Evolutionary conservation across 2,113 vertebrate species (phyloP).

Genomic region (Loxodonta africana): DNA sequence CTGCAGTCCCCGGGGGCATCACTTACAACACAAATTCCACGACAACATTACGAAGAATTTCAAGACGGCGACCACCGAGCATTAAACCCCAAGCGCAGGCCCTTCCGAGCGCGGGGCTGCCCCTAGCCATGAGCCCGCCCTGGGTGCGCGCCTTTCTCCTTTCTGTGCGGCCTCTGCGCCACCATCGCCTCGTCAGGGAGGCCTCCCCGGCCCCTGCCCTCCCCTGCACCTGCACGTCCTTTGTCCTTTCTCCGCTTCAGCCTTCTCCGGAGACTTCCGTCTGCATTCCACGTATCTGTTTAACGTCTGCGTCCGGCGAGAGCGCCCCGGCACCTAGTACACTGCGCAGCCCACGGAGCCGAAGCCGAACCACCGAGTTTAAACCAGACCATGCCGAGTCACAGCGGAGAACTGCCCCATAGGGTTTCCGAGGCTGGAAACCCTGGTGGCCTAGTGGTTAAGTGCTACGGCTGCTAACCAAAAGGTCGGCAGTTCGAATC

Average conservation of each 20-base stretch:
- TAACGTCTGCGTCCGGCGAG: neutral
- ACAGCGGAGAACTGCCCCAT: too few relatives aligned
- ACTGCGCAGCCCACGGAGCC: fast-evolving
- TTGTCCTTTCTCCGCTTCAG: too few relatives aligned
- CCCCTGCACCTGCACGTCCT: neutral
- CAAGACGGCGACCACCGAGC: neutral
- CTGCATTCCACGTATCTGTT: fast-evolving
- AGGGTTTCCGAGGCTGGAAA: too few relatives aligned
- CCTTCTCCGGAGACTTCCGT: neutral
- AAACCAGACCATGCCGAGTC: too few relatives aligned
- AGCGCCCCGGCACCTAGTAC: neutral
- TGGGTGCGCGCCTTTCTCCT: too few relatives aligned
- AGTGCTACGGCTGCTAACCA: too few relatives aligned
- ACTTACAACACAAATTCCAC: neutral
- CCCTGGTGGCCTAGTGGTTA: too few relatives aligned
- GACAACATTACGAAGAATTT: neutral
- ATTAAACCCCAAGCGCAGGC: neutral
- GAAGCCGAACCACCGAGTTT: too few relatives aligned
- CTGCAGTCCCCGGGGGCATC: fast-evolving
- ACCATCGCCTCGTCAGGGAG: neutral
- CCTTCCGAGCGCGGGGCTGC: neutral
- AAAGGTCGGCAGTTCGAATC: too few relatives aligned
- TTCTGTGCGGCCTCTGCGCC: neutral
- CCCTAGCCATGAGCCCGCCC: too few relatives aligned
- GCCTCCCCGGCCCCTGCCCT: neutral